A percentile compares a stretch with the other conserved stretches of the same genome.
These are phyloP conservation scores for Stigmatopora nigra DNA, from an alignment of 2,113 vertebrate species.

Conservation along the genomic window DNA sequence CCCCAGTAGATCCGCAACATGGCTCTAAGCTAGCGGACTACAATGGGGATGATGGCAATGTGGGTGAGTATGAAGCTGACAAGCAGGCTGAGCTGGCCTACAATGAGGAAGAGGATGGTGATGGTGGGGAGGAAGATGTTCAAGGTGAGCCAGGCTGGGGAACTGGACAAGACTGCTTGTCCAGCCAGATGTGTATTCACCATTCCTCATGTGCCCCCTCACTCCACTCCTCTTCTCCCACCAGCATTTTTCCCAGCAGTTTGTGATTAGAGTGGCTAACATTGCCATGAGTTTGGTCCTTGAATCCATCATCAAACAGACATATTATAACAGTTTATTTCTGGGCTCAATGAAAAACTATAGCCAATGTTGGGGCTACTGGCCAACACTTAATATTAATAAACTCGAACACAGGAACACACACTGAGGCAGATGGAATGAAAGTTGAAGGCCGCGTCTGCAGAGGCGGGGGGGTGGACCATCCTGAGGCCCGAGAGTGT, in stretches of 20 bases:
- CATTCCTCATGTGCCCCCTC: conserved; percentile 56
- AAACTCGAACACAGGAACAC: too few species aligned
- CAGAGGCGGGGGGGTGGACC: too few species aligned
- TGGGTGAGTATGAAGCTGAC: conserved; percentile 99
- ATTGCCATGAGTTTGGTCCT: conserved; percentile 64
- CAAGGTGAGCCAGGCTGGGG: conserved; percentile 95
- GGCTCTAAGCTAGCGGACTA: conserved; percentile 99
- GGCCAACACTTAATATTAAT: too few species aligned
- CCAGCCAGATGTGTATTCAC: conserved; percentile 59
- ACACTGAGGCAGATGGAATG: too few species aligned
- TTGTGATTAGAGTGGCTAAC: conserved; percentile 56
- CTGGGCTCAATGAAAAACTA: conserved; percentile 21
- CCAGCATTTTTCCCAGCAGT: conserved; percentile 42
- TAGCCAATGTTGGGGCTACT: too few species aligned
- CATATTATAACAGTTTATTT: not conserved
- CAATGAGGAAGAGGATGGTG: conserved; percentile 99
- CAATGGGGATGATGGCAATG: conserved; percentile 99
- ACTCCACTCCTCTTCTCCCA: conserved; percentile 57
- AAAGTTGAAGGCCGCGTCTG: too few species aligned
- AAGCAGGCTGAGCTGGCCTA: conserved; percentile 99
- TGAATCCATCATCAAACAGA: conserved; percentile 6
- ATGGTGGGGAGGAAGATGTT: conserved; percentile 99
- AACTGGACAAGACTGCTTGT: conserved; percentile 50
- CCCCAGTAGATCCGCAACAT: conserved; percentile 97
- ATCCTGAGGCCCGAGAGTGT: too few species aligned